phyloP scores from a whole-genome alignment of 2,888 invertebrate genomes.

The Griposia aprilina region DNA sequence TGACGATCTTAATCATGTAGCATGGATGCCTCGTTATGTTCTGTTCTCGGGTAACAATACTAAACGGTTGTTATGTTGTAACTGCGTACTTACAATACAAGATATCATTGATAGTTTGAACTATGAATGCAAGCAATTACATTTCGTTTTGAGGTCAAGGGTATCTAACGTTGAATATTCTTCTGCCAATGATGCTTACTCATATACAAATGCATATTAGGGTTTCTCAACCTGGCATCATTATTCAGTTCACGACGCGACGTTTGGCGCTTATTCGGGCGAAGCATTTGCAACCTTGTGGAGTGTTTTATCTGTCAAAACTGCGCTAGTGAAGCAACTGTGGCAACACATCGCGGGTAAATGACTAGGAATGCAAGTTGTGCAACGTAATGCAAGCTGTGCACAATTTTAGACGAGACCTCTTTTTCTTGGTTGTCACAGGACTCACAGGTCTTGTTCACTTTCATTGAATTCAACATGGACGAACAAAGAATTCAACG shows the following conservation, averaged over 20 bases:
- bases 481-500: too few relatives aligned
- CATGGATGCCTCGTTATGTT: conserved; percentile 41
- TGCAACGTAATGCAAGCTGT: conserved; percentile 66
- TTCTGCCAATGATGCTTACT: conserved; percentile 69
- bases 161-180: conserved; percentile 60
- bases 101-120: conserved; percentile 29
- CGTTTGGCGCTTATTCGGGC: conserved; percentile 79
- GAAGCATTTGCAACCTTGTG: conserved; percentile 74
- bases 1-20: conserved; percentile 68
- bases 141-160: conserved; percentile 72
- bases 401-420: conserved; percentile 16
- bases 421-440: conserved; percentile 13
- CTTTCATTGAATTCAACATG: conserved; percentile 1
- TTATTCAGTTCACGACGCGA: conserved; percentile 78
- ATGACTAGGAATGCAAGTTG: conserved; percentile 75
- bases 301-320: conserved; percentile 73
- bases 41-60: conserved; percentile 53
- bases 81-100: conserved; percentile 28
- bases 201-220: conserved; percentile 70
- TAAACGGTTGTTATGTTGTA: conserved; percentile 26
- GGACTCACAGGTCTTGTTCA: background rate
- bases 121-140: conserved; percentile 43
- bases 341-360: conserved; percentile 69
- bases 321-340: conserved; percentile 72
- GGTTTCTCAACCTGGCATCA: conserved; percentile 79